Evolutionary conservation across 2,888 invertebrate species (phyloP), one percentile per base, ranked within the genome.

Genomic region (Callyntrura guangdongensis): DNA sequence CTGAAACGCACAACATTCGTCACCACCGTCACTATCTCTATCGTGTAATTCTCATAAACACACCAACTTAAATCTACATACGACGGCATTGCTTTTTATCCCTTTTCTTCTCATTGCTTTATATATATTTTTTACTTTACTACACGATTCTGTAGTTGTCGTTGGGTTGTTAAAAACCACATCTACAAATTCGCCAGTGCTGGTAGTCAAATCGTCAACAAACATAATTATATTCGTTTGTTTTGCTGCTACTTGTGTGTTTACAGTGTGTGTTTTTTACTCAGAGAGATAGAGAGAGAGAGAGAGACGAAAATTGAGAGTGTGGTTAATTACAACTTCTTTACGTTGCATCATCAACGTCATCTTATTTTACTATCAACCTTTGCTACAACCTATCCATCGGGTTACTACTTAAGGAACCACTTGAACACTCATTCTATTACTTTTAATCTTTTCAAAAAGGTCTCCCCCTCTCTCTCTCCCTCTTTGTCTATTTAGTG

Each of bases 21-120:
- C n/a, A n/a, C n/a, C n/a, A n/a, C n/a, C n/a, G n/a, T n/a, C n/a
- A n/a, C n/a, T n/a, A n/a, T n/a, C n/a, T n/a, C n/a, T 36, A 36
- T 36, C 36, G 6, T 36, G 36, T 2, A 36, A 4, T 36, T 36
- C 36, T 36, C 36, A 53, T 5, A 53, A 53, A 53, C n/a, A 53
- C 53, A 3, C 53, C n/a, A 14, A 14, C 11, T 64, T 11, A 27
- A 27, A 64, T 9, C 12, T 53, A 14, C 53, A 53, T 53, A 14
- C 53, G 47, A 22, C 49, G 74, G 47, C 74, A 74, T 74, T 74
- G 74, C 74, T 49, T 49, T 74, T 20, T 25, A 22, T 64, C 14
- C 27, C 5, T 25, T 25, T 64, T 36, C 36, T 6, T 36, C 6
- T 36, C 36, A 36, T 36, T 36, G 36, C 36, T 2, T 36, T 36